Base-by-base conservation (phyloP, 2,113 vertebrate genomes). In the Rallus limicola region DNA sequence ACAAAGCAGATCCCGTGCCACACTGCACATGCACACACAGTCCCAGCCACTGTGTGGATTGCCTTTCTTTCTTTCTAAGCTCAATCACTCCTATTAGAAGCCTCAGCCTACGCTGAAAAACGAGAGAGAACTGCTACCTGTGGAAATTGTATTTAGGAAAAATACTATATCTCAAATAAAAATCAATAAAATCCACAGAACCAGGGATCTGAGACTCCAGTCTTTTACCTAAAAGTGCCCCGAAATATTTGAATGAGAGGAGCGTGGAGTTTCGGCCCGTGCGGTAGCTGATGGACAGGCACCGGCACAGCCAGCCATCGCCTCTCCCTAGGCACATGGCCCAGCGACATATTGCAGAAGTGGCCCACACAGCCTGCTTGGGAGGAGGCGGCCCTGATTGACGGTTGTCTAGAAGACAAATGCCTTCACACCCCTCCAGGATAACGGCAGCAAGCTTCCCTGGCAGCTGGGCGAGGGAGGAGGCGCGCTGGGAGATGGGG, bases 21-120 rank as follows among this genome's bases (percentile, higher is more conserved):
- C 5, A 15, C 76, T 84, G 26, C 16, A 31, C 6, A 3, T 2
- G 24, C 26, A 72, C 64, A 74, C 21, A 21, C 65, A 84, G 53
- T 59, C 58, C 72, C 58, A 40, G 77, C 0, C 0, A 34, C 34
- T 91, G 60, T 3, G 2, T 26, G 17, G 42, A 72, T 52, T 80
- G n/a, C 24, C 5, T 12, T 25, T 24, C 38, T 75, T 63, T 48
- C 55, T 83, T 48, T 40, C 2, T 0, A 76, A 40, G 48, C 15
- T 76, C 29, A 74, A 94, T n/a, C 12, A 56, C 55, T 86, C 69
- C 31, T 91, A 82, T 88, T 72, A 95, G 74, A 90, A 95, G 59
- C 50, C 56, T 78, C 93, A 95, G 58, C 90, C 92, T 60, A 94
- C 53, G 1, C 86, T 36, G 19, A 68, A 88, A 60, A 59, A 90